Evolutionary conservation across 2,888 invertebrate genomes (phyloP), one percentile per base, ranked within the genome.

Genomic region (Agonopterix subpropinquella): DNA sequence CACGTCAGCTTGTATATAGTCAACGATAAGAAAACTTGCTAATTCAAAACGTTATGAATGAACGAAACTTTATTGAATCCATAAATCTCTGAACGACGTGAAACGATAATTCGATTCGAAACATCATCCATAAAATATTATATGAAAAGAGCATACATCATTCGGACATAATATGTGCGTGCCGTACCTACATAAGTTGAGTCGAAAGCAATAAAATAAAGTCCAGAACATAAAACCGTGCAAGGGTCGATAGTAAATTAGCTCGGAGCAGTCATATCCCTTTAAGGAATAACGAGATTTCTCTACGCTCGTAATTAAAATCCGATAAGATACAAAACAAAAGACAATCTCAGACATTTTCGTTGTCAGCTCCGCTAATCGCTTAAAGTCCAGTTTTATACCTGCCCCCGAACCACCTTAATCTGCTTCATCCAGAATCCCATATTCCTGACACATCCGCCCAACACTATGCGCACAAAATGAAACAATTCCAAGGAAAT

Each of bases 301-400:
- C 83, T 80, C 80, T 80, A 82, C 80, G 76, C 71, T 70, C 74
- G 82, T 86, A 86, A 86, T 88, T 87, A 86, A 86, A 88, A 86
- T 86, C 84, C 74, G 87, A 86, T 88, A 86, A 87, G 83, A 84
- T 79, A 76, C 78, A 74, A 85, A 83, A 87, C 84, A 86, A 87
- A 86, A 82, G 82, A 62, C 74, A 68, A 70, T 76, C 74, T 73
- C 69, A 65, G 67, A 64, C 63, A 66, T 69, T 70, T 66, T 67
- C 69, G 68, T 70, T 61, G 64, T 55, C 63, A 57, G 66, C 39
- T 39, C n/a, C 10, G 39, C 39, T 39, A 9, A n/a, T n/a, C 39
- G n/a, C 28, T 28, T 28, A 28, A 28, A 28, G 39, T 58, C 56
- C 53, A 8, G n/a, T 11, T 46, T 53, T 55, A 54, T 59, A 62